Evolutionary conservation across 2,888 invertebrate species (phyloP), one percentile per base, ranked within the genome.

Genomic region (Ypsolopha sequella): DNA sequence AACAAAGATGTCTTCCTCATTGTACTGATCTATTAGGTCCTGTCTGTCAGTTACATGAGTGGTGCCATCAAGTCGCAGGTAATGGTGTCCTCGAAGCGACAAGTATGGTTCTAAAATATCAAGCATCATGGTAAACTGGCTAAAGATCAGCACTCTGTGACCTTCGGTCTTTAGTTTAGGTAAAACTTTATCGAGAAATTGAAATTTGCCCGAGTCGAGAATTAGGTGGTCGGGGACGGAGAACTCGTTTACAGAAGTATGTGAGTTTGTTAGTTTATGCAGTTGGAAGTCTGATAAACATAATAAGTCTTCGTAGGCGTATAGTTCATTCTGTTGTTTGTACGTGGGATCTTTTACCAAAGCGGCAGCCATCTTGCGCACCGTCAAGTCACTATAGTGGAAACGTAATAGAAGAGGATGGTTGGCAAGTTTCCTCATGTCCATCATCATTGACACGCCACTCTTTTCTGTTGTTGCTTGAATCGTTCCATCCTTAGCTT

Each of bases 51-150:
- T 88, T 7, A 97, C 96, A 0, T 95, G 94, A 0, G 98, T 98
- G 57, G 90, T 91, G 1, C 98, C 98, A 73, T 99, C 98, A 11
- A 99, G 85, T 47, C 98, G 89, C 56, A 95, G 79, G 76, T 91
- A 98, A 9, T 89, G 89, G 72, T 95, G 88, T 0, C 90, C 88
- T 43, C 92, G 89, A 51, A 94, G 85, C n/a, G 87, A 82, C 61
- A 98, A 85, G 84, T 95, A 99, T 46, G 93, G 93, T 79, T 98
- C 96, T 60, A 99, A 78, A 58, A 99, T 90, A 79, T 99, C 97
- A 70, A 99, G 88, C 89, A 99, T 91, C 89, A 97, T 96, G 38
- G 95, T 95, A 82, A 98, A 99, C 88, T 99, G 99, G 72, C 96
- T 97, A 87, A 99, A 99, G 59, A 99, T 89, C 54, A 99, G 86